phyloP scores from a whole-genome alignment of 2,888 invertebrate genomes.

The Diadromus collaris region DNA sequence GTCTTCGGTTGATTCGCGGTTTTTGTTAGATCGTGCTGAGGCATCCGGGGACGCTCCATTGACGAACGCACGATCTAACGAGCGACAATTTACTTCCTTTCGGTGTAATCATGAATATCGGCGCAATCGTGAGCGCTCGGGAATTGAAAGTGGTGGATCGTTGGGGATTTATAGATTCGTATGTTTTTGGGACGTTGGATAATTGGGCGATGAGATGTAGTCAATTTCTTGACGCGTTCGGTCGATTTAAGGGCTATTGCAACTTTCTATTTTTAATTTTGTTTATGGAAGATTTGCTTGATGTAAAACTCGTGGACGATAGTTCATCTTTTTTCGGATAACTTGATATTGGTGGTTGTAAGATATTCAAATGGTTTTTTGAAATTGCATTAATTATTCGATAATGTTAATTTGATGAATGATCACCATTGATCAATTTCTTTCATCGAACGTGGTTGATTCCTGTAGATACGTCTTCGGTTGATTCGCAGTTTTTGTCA shows the following conservation, averaged over 20 bases:
- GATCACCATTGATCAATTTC: slow-evolving; percentile 60
- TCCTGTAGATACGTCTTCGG: background rate
- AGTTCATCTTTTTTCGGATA: too few relatives aligned
- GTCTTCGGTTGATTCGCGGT: slow-evolving; percentile 11
- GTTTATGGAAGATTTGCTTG: too few relatives aligned
- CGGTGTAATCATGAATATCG: slow-evolving; percentile 21
- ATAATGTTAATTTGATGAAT: too few relatives aligned
- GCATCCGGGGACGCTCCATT: slow-evolving; percentile 19
- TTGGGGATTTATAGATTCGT: background rate
- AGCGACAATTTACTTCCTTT: slow-evolving; percentile 33
- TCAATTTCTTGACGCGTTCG: too few relatives aligned
- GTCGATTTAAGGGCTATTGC: too few relatives aligned
- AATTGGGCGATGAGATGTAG: too few relatives aligned
- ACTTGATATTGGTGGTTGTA: too few relatives aligned
- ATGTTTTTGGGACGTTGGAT: too few relatives aligned
- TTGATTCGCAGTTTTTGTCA: slow-evolving; percentile 16
- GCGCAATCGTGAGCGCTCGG: background rate
- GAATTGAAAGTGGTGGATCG: background rate
- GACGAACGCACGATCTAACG: slow-evolving; percentile 36
- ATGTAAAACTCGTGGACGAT: too few relatives aligned
- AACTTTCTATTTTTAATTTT: too few relatives aligned
- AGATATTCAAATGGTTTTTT: too few relatives aligned
- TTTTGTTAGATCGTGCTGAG: slow-evolving; percentile 3
- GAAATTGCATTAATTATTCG: too few relatives aligned
- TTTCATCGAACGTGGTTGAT: slow-evolving; percentile 33